phyloP scores from a whole-genome alignment of 1,140 invertebrate species.

The Apis florea region DNA sequence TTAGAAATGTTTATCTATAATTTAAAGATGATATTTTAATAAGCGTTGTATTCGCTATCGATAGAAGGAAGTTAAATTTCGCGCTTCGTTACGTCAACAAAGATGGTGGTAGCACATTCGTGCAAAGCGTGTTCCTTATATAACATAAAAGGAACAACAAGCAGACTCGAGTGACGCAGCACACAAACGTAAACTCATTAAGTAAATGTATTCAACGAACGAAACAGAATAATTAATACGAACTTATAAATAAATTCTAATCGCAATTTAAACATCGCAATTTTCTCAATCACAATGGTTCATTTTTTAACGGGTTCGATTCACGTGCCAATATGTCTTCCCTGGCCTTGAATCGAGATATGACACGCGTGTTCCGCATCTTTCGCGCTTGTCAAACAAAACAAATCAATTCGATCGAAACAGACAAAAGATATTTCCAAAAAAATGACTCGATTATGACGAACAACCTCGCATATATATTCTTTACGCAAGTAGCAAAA shows the following conservation, averaged over 20 bases:
- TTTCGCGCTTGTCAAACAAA: conserved; percentile 44
- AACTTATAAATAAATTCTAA: background rate
- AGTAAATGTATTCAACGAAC: conserved; percentile 10
- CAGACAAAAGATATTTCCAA: no score
- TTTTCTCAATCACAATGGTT: background rate
- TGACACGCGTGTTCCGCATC: conserved; percentile 50
- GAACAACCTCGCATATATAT: conserved; percentile 26
- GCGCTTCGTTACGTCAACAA: conserved; percentile 35
- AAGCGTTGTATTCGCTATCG: background rate
- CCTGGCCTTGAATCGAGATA: conserved; percentile 55
- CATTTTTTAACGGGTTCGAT: conserved; percentile 49
- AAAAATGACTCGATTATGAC: background rate
- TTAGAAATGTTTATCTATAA: background rate
- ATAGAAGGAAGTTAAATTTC: conserved; percentile 34
- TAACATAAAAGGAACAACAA: conserved; percentile 61
- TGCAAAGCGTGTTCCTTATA: conserved; percentile 58
- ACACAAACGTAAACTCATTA: conserved; percentile 19
- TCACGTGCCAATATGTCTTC: conserved; percentile 62
- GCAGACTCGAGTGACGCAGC: conserved; percentile 21
- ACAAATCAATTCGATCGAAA: conserved; percentile 12
- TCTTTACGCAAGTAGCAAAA: background rate
- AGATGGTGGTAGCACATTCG: conserved; percentile 57
- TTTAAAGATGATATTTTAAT: no score
- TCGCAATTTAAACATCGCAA: conserved; percentile 10
- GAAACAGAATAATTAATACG: no score